phyloP scores from a whole-genome alignment of 1,140 invertebrate genomes.

The Pogonomyrmex californicus region DNA sequence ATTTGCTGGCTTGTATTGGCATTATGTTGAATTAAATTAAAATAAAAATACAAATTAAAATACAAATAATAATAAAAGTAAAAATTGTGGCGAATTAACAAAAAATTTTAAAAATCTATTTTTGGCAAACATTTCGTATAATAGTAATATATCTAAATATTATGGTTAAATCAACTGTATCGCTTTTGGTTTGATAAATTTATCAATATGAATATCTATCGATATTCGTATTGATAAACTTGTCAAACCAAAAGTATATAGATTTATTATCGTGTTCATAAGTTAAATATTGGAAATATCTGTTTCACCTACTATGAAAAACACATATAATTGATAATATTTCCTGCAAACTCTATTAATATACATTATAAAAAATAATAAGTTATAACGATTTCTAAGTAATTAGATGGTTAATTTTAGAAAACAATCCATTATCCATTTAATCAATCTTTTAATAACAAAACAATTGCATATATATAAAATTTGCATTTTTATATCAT shows the following conservation, averaged over 20 bases:
- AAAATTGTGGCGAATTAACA: too few relatives aligned
- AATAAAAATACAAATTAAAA: too few relatives aligned
- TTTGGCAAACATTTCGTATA: too few relatives aligned
- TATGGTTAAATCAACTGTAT: not conserved
- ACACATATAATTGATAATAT: not conserved
- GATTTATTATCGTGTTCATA: not conserved
- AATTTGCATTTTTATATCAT: not conserved
- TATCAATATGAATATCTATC: not conserved
- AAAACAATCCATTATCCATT: not conserved
- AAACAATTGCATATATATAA: not conserved
- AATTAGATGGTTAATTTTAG: not conserved
- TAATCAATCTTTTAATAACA: not conserved
- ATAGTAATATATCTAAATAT: not conserved
- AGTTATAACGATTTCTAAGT: not conserved
- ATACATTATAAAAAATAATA: constrained; percentile 2
- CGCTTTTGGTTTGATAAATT: not conserved
- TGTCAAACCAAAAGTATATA: not conserved
- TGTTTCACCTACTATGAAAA: not conserved
- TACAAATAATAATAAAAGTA: too few relatives aligned
- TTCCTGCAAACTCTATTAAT: not conserved
- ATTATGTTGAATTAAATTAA: not conserved
- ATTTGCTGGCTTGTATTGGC: not conserved
- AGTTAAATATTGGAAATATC: not conserved
- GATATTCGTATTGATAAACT: too few relatives aligned
- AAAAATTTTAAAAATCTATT: too few relatives aligned